These are phyloP conservation scores for Aspidapion aeneum DNA, from an alignment of 2,888 invertebrate species.

Conservation along the genomic window DNA sequence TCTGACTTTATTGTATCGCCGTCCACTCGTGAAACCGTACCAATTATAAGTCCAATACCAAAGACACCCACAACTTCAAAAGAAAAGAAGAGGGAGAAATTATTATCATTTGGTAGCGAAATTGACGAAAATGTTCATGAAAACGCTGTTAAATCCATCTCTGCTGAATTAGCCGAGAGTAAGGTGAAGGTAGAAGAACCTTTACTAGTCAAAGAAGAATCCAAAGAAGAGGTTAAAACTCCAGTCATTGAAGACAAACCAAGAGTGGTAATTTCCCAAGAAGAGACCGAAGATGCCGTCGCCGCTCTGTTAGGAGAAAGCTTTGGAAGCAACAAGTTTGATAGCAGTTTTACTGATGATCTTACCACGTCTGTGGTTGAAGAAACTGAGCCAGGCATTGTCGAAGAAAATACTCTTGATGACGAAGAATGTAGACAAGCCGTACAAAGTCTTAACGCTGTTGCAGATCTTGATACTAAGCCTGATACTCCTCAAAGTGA, in stretches of 20 bases:
- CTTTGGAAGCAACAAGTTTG: slow-evolving; percentile 65
- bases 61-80: slow-evolving; percentile 53
- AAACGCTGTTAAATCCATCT: slow-evolving; percentile 77
- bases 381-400: slow-evolving; percentile 47
- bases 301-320: slow-evolving; percentile 85
- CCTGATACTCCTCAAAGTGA: slow-evolving; percentile 85
- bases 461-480: slow-evolving; percentile 64
- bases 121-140: slow-evolving; percentile 71
- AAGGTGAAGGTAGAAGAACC: slow-evolving; percentile 32
- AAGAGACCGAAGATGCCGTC: slow-evolving; percentile 90
- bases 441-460: slow-evolving; percentile 70
- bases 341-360: slow-evolving; percentile 54
- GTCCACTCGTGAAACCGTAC: slow-evolving; percentile 32
- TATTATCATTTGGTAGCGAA: slow-evolving; percentile 63
- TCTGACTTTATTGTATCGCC: slow-evolving; percentile 37
- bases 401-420: slow-evolving; percentile 74
- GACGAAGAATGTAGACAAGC: slow-evolving; percentile 83
- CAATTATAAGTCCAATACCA: slow-evolving; percentile 52
- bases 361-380: slow-evolving; percentile 42
- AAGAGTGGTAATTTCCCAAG: slow-evolving; percentile 81
- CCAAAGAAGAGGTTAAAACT: slow-evolving; percentile 44
- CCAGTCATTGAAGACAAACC: slow-evolving; percentile 67
- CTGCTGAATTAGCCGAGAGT: slow-evolving; percentile 51
- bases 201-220: slow-evolving; percentile 35
- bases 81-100: slow-evolving; percentile 58